phyloP scores from a whole-genome alignment of 2,797 vertebrate genomes.

The Macrochelys suwanniensis region DNA sequence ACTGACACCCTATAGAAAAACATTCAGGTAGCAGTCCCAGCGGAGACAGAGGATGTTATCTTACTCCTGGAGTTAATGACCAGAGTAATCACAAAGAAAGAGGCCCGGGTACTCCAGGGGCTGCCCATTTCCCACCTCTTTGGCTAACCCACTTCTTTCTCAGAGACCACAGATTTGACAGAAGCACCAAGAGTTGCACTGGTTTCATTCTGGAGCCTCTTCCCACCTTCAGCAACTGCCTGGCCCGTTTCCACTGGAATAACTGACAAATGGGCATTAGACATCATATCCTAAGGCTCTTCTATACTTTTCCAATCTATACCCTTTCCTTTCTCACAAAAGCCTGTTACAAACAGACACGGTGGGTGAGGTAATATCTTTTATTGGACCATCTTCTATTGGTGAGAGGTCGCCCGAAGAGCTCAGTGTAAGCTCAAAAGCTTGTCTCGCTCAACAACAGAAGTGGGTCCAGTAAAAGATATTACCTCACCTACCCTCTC shows the following conservation, averaged over 20 bases:
- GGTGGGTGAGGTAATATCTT: neutral
- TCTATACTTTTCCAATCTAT: neutral
- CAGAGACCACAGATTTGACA: neutral
- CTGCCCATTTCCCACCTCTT: neutral
- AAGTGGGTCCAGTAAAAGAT: no score
- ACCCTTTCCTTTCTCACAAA: neutral
- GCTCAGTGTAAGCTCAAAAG: no score
- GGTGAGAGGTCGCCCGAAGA: neutral
- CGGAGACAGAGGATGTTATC: neutral
- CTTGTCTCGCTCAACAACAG: no score
- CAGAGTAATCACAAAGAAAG: neutral
- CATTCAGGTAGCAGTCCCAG: neutral
- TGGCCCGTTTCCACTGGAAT: neutral
- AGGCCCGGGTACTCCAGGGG: neutral
- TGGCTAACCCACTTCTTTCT: neutral
- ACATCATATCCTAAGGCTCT: neutral
- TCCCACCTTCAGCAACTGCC: neutral
- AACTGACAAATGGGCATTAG: neutral
- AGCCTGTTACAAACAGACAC: neutral
- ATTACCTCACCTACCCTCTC: no score
- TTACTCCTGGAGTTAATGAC: neutral
- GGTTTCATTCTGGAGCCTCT: neutral
- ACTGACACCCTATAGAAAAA: neutral
- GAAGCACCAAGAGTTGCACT: neutral
- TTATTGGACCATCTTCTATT: neutral